Percentiles rank a stretch among this genome's conserved stretches.
Conservation (phyloP, 1,140 invertebrate species). For the Drosophila grimshawi region DNA sequence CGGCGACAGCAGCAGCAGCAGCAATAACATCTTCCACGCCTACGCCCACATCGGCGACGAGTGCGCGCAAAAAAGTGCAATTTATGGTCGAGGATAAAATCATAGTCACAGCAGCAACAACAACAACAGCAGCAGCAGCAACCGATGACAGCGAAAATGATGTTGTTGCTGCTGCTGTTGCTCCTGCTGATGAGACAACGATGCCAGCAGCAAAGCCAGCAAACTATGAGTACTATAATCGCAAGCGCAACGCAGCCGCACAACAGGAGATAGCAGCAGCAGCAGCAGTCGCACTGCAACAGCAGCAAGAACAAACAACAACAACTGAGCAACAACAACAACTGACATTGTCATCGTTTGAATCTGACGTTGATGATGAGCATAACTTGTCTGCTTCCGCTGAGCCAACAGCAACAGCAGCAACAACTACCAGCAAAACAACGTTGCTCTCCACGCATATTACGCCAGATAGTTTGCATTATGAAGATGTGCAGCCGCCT, state of each 20-base stretch:
- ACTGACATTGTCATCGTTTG: conserved; percentile 45
- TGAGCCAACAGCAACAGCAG: conserved; percentile 44
- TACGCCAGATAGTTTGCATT: conserved; percentile 76
- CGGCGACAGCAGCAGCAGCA: conserved; percentile 6
- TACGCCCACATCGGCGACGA: conserved; percentile 46
- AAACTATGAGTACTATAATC: conserved; percentile 82
- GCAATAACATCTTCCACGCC: conserved; percentile 18
- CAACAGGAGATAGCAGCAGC: conserved; percentile 34
- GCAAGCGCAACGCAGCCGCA: conserved; percentile 65
- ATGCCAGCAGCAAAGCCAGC: conserved; percentile 44
- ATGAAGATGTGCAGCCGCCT: conserved; percentile 72
- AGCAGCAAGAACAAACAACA: conserved; percentile 29
- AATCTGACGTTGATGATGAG: conserved; percentile 69
- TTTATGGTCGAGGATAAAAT: conserved; percentile 87
- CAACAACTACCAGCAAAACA: conserved; percentile 7
- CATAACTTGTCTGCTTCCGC: conserved; percentile 78
- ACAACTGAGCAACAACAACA: conserved; percentile 31
- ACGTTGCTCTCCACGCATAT: conserved; percentile 36
- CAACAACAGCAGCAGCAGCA: conserved; percentile 50
- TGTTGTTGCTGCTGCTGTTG: conserved; percentile 24
- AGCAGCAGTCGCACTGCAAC: conserved; percentile 23
- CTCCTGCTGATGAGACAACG: conserved; percentile 40
- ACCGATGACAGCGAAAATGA: conserved; percentile 66
- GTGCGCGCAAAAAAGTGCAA: conserved; percentile 86
- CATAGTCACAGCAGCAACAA: conserved; percentile 52